phyloP scores from a whole-genome alignment of 2,888 invertebrate species.

The Ichneumoninae sp. region DNA sequence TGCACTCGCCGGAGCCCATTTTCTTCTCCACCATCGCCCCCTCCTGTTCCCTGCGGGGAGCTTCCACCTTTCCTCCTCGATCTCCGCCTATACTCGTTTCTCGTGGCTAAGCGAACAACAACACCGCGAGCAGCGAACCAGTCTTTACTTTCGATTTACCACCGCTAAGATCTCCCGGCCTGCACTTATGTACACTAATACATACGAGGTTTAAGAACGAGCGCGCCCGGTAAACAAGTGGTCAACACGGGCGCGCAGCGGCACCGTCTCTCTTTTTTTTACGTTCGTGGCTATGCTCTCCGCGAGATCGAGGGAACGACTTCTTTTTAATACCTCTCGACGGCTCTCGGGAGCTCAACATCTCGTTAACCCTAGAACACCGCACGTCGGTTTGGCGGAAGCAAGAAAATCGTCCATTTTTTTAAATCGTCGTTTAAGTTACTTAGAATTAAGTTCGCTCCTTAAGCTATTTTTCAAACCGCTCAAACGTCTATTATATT shows the following conservation, averaged over 20 bases:
- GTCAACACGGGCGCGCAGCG: background rate
- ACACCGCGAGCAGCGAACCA: slow-evolving; percentile 38
- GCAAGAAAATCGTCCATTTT: background rate
- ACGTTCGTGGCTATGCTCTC: background rate
- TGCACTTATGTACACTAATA: slow-evolving; percentile 1
- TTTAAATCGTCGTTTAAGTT: background rate
- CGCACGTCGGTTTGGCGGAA: background rate
- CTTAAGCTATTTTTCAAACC: background rate
- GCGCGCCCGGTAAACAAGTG: slow-evolving; percentile 12
- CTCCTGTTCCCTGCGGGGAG: slow-evolving; percentile 1
- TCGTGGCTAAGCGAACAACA: slow-evolving; percentile 44
- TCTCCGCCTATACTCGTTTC: slow-evolving; percentile 13
- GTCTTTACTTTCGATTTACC: slow-evolving; percentile 63
- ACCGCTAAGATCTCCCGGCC: background rate
- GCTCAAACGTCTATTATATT: background rate
- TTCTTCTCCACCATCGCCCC: slow-evolving; percentile 22
- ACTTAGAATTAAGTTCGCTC: too few species aligned
- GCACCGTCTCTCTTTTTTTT: background rate
- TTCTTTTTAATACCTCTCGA: background rate
- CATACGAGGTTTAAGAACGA: background rate
- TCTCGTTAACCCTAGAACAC: background rate
- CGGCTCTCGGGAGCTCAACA: too few species aligned
- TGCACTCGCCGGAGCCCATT: slow-evolving; percentile 31
- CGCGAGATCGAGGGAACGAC: background rate
- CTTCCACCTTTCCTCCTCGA: slow-evolving; percentile 2